phyloP scores from a whole-genome alignment of 2,797 vertebrate species.

The Platalea minor region DNA sequence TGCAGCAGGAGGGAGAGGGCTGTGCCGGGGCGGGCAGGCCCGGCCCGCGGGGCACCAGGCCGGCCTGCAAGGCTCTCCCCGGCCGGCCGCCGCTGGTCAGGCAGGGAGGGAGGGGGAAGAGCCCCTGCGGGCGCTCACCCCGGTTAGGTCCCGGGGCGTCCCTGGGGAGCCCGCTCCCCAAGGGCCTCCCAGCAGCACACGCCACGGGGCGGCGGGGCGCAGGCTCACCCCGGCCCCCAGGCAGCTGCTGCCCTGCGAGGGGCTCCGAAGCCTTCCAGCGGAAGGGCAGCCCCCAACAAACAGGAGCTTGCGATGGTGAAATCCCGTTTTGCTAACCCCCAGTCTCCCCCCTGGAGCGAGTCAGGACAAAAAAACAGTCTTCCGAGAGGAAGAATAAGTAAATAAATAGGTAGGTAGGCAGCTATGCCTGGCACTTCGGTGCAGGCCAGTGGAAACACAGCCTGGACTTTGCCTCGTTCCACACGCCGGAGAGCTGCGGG shows the following conservation, averaged over 20 bases:
- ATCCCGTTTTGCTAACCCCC: neutral
- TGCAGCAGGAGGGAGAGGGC: rapidly evolving
- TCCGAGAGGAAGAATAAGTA: neutral
- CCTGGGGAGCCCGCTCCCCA: rapidly evolving
- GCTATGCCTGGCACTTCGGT: rapidly evolving
- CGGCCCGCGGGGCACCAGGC: rapidly evolving
- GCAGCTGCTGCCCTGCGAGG: no score
- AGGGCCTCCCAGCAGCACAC: neutral
- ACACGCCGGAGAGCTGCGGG: rapidly evolving
- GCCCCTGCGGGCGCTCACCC: no score
- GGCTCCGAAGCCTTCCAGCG: neutral
- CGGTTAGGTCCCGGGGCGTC: rapidly evolving
- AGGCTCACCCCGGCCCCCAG: neutral
- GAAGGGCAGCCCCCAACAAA: neutral
- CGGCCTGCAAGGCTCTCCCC: rapidly evolving
- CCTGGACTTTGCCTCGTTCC: neutral
- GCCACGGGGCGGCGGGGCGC: rapidly evolving
- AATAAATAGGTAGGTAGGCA: neutral
- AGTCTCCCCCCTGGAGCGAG: neutral
- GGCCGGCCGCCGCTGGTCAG: neutral
- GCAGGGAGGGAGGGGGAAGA: neutral
- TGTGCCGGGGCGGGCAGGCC: neutral
- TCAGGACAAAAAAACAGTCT: no score
- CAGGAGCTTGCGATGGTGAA: neutral
- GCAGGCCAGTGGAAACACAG: rapidly evolving